Base-by-base conservation (phyloP, 2,888 invertebrate genomes). In the Pristionchus exspectatus region DNA sequence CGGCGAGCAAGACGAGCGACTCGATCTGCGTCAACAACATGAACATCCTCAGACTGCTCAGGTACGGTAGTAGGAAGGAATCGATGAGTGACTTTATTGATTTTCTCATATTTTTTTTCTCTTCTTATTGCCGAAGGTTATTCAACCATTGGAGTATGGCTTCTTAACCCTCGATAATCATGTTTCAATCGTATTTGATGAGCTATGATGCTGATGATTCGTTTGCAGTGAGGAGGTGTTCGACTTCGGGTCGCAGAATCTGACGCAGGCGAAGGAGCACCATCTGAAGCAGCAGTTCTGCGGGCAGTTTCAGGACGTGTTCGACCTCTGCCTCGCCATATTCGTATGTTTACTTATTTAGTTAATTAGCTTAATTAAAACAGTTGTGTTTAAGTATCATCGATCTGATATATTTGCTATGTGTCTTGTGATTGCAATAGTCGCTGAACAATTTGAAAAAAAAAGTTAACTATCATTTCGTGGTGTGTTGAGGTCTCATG, bases 221-320 rank as follows among this genome's bases (percentile, higher is more conserved):
- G 2, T 69, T 90, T 92, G 91, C 90, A 96, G 98, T 95, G 99
- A 99, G 96, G 99, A 99, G 96, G 97, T 99, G 77, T 99, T 99
- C 96, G 99, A 99, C 95, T 99, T 99, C 95, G 98, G 98, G 84
- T 97, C 97, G 91, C 99, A 98, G 24, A 98, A 98, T 96, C 97
- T 99, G 96, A 99, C 99, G 66, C 99, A 99, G 96, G 98, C 98
- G 69, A 99, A 99, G 96, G 98, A 99, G 5, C 98, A 98, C 96
- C 98, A 99, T 96, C 96, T 99, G 87, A 99, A 99, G 96, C 98
- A 99, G 96, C 98, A 98, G 56, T 99, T 99, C 98, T 99, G 99
- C 96, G 97, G 97, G 87, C 98, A 99, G 96, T 99, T 99, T 96
- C 98, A 98, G 91, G 98, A 98, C 95, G 98, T 99, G 94, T 99